A percentile compares a stretch with the other conserved stretches of the same genome.
phyloP scores from a whole-genome alignment of 2,888 invertebrate genomes.

The Ephialtes manifestator region DNA sequence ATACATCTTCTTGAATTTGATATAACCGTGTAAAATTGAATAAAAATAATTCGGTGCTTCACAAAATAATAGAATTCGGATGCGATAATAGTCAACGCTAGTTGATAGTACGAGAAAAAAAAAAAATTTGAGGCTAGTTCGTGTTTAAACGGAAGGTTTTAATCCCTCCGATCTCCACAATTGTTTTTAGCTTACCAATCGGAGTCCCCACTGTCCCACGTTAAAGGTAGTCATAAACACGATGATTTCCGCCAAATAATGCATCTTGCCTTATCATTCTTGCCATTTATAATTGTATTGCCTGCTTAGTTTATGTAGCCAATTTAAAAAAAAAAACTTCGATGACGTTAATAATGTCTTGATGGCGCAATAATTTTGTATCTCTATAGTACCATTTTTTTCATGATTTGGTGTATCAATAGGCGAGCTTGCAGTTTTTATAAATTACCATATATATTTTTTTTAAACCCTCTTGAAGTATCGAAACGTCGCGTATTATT shows the following conservation, averaged over 20 bases:
- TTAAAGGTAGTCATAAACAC: conserved; percentile 81
- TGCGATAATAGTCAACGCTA: conserved; percentile 45
- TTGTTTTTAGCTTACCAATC: conserved; percentile 83
- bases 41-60: conserved; percentile 28
- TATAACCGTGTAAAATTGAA: conserved; percentile 4
- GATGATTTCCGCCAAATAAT: conserved; percentile 64
- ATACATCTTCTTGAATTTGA: conserved; percentile 27
- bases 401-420: conserved; percentile 73
- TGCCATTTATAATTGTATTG: conserved; percentile 63
- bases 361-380: conserved; percentile 24
- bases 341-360: conserved; percentile 30
- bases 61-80: conserved; percentile 11
- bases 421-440: conserved; percentile 60
- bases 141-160: conserved; percentile 74
- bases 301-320: conserved; percentile 73
- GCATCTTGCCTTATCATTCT: conserved; percentile 69
- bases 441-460: conserved; percentile 39
- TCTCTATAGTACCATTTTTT: conserved; percentile 45
- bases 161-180: conserved; percentile 82
- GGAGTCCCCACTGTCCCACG: conserved; percentile 84
- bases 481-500: conserved; percentile 34
- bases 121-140: conserved; percentile 55
- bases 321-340: conserved; percentile 20
- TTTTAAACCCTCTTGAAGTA: conserved; percentile 27
- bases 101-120: conserved; percentile 54